Evolutionary conservation across 1,140 invertebrate species (phyloP).

Genomic region (Drusus annulatus): DNA sequence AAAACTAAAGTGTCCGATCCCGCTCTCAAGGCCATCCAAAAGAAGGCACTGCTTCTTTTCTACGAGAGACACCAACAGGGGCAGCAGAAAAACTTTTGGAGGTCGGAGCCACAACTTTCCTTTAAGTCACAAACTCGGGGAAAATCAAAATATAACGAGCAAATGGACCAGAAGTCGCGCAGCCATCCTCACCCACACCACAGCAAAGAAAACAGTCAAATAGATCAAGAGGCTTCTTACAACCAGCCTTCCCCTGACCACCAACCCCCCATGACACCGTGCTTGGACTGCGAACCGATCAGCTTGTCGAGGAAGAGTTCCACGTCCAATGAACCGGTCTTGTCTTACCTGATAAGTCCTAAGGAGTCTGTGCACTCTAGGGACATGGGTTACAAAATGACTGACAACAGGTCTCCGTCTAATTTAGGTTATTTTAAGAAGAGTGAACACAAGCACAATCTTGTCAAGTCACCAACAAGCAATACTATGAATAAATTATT

Average conservation of each 20-base stretch:
- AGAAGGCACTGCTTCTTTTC: slow-evolving; percentile 88
- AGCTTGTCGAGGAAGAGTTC: background rate
- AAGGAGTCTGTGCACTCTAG: slow-evolving; percentile 10
- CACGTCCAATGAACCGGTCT: background rate
- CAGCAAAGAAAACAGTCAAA: slow-evolving; percentile 31
- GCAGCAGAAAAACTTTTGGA: slow-evolving; percentile 68
- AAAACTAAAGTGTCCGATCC: slow-evolving; percentile 82
- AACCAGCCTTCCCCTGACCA: no score
- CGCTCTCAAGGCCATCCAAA: slow-evolving; percentile 88
- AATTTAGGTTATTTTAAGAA: slow-evolving; percentile 27
- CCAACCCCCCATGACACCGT: background rate
- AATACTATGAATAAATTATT: slow-evolving; percentile 20
- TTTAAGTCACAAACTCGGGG: slow-evolving; percentile 52
- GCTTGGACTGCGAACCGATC: slow-evolving; percentile 14
- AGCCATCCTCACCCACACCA: slow-evolving; percentile 1
- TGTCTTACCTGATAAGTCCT: slow-evolving; percentile 3
- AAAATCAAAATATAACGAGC: slow-evolving; percentile 18
- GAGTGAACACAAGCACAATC: background rate
- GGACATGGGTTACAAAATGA: background rate
- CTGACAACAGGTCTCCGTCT: slow-evolving; percentile 15
- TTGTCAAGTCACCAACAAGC: slow-evolving; percentile 9
- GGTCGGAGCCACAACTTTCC: slow-evolving; percentile 75
- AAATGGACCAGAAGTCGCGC: background rate
- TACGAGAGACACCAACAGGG: slow-evolving; percentile 82
- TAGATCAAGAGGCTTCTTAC: background rate